Evolutionary conservation across 1,140 invertebrate genomes (phyloP).

Genomic region (Sweltsa coloradensis): DNA sequence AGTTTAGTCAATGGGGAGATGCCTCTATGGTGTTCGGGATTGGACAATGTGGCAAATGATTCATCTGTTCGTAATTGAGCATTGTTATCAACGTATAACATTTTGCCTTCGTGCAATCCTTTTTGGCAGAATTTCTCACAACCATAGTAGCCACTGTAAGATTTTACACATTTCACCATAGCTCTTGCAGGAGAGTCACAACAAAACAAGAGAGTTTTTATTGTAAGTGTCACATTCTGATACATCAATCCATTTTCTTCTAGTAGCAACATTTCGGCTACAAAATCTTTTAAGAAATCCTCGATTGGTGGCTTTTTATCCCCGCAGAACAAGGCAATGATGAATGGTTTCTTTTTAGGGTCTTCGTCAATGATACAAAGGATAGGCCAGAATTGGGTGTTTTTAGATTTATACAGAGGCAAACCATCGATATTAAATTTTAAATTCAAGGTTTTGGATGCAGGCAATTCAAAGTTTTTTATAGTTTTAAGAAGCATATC

Average conservation of each 20-base stretch:
- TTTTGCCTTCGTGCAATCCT: slow-evolving; percentile 7
- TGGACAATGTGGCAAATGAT: background rate
- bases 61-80: slow-evolving; percentile 11
- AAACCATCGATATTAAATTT: slow-evolving; percentile 15
- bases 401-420: slow-evolving; percentile 10
- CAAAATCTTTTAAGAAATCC: slow-evolving; percentile 13
- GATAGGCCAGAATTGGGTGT: slow-evolving; percentile 12
- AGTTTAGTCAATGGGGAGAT: background rate
- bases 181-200: slow-evolving; percentile 19
- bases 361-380: background rate
- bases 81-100: slow-evolving; percentile 13
- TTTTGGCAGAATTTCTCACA: slow-evolving; percentile 13
- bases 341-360: slow-evolving; percentile 11
- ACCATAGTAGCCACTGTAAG: slow-evolving; percentile 15
- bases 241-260: background rate
- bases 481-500: background rate
- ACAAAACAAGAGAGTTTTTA: slow-evolving; percentile 4
- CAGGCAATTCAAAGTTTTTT: background rate
- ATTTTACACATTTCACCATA: slow-evolving; percentile 11
- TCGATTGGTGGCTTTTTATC: slow-evolving; percentile 13
- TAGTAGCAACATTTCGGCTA: slow-evolving; percentile 1
- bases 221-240: too few relatives aligned
- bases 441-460: slow-evolving; percentile 7
- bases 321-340: slow-evolving; percentile 14
- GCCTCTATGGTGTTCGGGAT: background rate